Base-by-base conservation (phyloP, 2,797 vertebrate species). In the Staurois parvus region DNA sequence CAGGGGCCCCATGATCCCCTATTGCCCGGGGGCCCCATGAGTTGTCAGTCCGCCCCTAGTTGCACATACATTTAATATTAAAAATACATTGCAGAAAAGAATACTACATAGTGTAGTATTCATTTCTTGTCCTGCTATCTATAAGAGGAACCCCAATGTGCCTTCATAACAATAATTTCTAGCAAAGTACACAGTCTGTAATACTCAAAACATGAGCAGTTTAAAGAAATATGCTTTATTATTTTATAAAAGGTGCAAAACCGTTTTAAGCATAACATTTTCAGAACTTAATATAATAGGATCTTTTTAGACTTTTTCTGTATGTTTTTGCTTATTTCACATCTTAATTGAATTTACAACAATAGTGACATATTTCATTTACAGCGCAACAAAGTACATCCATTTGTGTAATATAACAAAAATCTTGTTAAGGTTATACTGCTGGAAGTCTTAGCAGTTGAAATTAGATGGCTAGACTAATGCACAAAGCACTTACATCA, bases 201-300 rank as follows among this genome's bases (percentile, higher is more conserved):
- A 83, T 30, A 87, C 69, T 89, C 52, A 85, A 85, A 89, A 76
- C 9, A 8, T 84, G 87, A 89, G 67, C 84, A 72, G 80, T 85
- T 92, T 90, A 74, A 90, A 89, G 52, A 89, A 87, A 89, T 88
- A 87, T 89, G 83, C 48, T 92, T 93, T 90, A 92, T 91, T 92
- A 88, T 88, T 17, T 87, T 89, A 88, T 80, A 92, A 91, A 92
- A 91, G 83, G 48, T 85, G 70, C 87, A 90, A 90, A 85, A 86
- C 28, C 88, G 77, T 85, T 69, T 85, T 90, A 89, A 88, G 75
- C 78, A 88, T 83, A 75, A 81, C 84, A 85, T 83, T 83, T 75
- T 77, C 76, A 87, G 76, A 72, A 87, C 64, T 79, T 73, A 75
- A 26, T 74, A 77, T 87, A 74, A 79, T 87, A 83, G 70, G 68